Conservation (phyloP, 2,888 invertebrate species). For the Cerastis rubricosa region DNA sequence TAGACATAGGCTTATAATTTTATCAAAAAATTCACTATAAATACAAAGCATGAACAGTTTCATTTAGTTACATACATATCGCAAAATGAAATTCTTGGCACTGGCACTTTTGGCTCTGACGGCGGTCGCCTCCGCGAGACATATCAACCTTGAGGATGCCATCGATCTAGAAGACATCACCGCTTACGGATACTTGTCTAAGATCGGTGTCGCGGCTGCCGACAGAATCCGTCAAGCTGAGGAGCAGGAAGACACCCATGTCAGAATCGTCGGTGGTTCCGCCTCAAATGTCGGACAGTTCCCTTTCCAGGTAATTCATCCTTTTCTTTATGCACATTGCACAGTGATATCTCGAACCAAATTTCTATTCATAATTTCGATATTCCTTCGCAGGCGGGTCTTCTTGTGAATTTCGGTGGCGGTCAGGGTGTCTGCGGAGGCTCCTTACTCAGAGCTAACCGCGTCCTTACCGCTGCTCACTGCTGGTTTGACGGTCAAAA, state of each 20-base stretch:
- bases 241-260: too few relatives aligned
- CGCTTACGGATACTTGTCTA: too few relatives aligned
- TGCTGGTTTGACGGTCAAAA: slow-evolving; percentile 80
- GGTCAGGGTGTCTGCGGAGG: slow-evolving; percentile 77
- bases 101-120: too few relatives aligned
- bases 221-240: too few relatives aligned
- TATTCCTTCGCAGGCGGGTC: slow-evolving; percentile 55
- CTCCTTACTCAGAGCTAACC: slow-evolving; percentile 70
- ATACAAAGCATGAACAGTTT: neutral
- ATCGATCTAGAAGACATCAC: too few relatives aligned
- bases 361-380: neutral
- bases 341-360: too few relatives aligned
- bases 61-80: too few relatives aligned
- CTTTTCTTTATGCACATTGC: neutral
- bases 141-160: too few relatives aligned
- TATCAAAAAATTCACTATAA: slow-evolving; percentile 11
- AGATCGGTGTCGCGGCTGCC: too few relatives aligned
- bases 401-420: slow-evolving; percentile 37
- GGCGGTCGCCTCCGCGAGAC: too few relatives aligned
- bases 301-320: slow-evolving; percentile 65
- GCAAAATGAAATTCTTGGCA: too few relatives aligned
- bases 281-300: slow-evolving; percentile 56
- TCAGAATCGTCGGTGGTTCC: too few relatives aligned
- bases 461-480: slow-evolving; percentile 79
- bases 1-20: neutral